Percentiles rank a stretch among this genome's conserved stretches.
phyloP scores from a whole-genome alignment of 2,888 invertebrate genomes.

The Strigamia maritima region DNA sequence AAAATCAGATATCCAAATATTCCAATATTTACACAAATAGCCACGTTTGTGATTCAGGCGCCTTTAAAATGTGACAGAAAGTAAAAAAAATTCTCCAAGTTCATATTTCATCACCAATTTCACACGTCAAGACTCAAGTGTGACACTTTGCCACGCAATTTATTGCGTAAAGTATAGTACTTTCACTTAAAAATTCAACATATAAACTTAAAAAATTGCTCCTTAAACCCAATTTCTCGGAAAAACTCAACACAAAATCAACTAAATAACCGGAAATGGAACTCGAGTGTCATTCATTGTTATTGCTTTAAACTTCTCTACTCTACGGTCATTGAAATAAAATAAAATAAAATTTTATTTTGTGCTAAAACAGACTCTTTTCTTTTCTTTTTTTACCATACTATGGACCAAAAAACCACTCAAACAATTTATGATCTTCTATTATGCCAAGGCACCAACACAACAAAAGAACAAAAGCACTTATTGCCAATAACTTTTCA shows the following conservation, averaged over 20 bases:
- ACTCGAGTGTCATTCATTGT: too few relatives aligned
- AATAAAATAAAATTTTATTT: neutral
- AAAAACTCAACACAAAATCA: too few relatives aligned
- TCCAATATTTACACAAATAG: too few relatives aligned
- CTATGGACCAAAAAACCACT: neutral
- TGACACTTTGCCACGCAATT: neutral
- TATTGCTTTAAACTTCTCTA: neutral
- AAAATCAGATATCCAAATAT: too few relatives aligned
- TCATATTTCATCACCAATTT: neutral
- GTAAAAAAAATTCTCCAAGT: neutral
- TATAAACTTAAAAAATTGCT: neutral
- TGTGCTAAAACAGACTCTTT: neutral
- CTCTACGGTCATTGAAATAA: neutral
- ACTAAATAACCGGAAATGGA: too few relatives aligned
- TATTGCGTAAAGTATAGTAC: neutral
- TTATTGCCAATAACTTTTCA: slow-evolving; percentile 13
- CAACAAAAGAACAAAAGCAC: neutral
- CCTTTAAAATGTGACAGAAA: neutral
- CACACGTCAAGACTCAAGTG: neutral
- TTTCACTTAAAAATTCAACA: neutral
- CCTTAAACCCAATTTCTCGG: too few relatives aligned
- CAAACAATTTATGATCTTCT: neutral
- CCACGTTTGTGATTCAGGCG: too few relatives aligned
- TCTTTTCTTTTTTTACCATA: neutral
- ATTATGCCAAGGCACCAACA: slow-evolving; percentile 3